Conservation (phyloP, 2,888 invertebrate genomes). For the Apamea sordens region DNA sequence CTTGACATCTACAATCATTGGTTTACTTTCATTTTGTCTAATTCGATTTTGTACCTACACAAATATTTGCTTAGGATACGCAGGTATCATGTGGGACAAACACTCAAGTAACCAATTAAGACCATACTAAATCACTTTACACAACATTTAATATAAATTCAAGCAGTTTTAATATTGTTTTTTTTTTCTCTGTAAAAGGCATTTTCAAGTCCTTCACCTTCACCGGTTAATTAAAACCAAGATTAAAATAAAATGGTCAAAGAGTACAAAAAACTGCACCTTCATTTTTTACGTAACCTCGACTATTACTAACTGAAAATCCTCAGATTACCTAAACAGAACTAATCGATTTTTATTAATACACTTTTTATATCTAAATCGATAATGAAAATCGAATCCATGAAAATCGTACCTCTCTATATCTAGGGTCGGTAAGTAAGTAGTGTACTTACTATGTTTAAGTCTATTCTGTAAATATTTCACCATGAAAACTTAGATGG, state of each 20-base stretch:
- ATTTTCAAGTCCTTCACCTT: slow-evolving; percentile 23
- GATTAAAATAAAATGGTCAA: slow-evolving; percentile 2
- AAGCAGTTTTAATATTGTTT: neutral
- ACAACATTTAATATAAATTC: neutral
- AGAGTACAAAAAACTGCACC: slow-evolving; percentile 11
- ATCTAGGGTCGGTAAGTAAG: too few relatives aligned
- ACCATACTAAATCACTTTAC: neutral
- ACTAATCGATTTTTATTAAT: slow-evolving; percentile 43
- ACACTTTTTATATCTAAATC: slow-evolving; percentile 14
- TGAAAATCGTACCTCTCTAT: slow-evolving; percentile 23
- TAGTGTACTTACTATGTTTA: too few relatives aligned
- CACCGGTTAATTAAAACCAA: slow-evolving; percentile 6
- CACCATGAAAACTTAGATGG: neutral
- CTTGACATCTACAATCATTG: neutral
- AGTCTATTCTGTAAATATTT: neutral
- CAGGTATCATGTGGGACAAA: neutral
- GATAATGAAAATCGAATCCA: slow-evolving; percentile 27
- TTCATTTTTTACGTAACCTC: slow-evolving; percentile 29
- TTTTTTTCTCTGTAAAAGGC: slow-evolving; percentile 2
- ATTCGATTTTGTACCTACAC: neutral
- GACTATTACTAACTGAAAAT: neutral
- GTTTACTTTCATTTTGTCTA: neutral
- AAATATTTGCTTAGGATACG: slow-evolving; percentile 11
- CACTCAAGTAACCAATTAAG: neutral
- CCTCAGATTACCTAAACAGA: slow-evolving; percentile 9